phyloP scores from a whole-genome alignment of 2,113 vertebrate species.

The Theropithecus gelada region DNA sequence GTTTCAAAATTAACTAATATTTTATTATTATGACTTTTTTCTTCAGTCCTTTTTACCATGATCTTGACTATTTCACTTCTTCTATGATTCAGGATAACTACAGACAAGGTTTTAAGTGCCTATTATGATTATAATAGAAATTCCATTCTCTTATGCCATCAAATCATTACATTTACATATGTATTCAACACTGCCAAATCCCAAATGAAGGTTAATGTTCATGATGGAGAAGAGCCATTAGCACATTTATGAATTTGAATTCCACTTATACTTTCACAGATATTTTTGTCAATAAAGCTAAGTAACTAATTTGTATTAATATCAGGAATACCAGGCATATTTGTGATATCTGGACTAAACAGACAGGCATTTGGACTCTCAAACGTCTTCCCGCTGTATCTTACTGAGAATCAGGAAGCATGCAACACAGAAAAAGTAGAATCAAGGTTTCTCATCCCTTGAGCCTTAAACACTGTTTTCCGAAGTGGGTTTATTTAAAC shows the following conservation, averaged over 20 bases:
- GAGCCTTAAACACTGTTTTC: neutral
- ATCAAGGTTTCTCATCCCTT: neutral
- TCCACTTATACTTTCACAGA: neutral
- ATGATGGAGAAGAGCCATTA: conserved; percentile 9
- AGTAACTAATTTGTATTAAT: conserved; percentile 45
- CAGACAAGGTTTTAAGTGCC: neutral
- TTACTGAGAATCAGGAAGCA: neutral
- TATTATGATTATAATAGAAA: conserved; percentile 48
- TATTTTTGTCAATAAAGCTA: neutral
- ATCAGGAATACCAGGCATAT: neutral
- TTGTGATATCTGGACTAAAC: neutral
- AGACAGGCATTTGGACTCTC: neutral
- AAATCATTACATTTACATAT: conserved; percentile 3
- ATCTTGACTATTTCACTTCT: conserved; percentile 15
- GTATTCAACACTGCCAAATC: conserved; percentile 29
- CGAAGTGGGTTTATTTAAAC: conserved; percentile 17
- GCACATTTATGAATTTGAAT: conserved; percentile 43
- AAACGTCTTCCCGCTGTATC: neutral
- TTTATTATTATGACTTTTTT: conserved; percentile 2
- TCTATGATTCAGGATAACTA: neutral
- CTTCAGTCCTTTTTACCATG: neutral
- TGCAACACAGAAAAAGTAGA: neutral
- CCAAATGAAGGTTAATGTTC: conserved; percentile 40
- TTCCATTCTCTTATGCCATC: conserved; percentile 5
- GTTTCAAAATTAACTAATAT: neutral